phyloP scores from a whole-genome alignment of 2,797 vertebrate species.

The Lophotriccus pileatus region DNA sequence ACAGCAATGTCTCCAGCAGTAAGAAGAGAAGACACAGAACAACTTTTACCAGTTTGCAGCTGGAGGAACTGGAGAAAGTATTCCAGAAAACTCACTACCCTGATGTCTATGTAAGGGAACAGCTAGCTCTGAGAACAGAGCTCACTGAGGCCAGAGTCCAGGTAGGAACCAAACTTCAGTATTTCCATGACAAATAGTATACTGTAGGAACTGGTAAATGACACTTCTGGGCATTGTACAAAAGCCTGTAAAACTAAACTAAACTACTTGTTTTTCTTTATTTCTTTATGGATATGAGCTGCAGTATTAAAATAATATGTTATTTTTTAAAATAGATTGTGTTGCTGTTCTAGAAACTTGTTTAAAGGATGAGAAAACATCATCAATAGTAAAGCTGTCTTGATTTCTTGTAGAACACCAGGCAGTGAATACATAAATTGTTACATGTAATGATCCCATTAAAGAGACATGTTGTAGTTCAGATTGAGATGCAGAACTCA shows the following conservation, averaged over 20 bases:
- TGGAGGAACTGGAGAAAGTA: constrained; percentile 97
- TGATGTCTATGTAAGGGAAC: constrained; percentile 96
- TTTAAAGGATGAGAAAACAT: not conserved
- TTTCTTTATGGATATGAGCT: not conserved
- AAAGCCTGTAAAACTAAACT: not conserved
- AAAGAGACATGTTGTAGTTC: not conserved
- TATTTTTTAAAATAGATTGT: not conserved
- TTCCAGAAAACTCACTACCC: constrained; percentile 99
- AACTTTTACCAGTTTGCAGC: constrained; percentile 95
- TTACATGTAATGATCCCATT: not conserved
- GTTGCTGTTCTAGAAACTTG: not conserved
- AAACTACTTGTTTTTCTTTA: not conserved
- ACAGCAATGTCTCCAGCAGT: constrained; percentile 98
- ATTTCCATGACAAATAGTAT: not conserved
- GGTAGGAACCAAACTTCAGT: constrained; percentile 76
- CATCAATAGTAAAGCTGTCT: not conserved
- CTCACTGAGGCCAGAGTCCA: constrained; percentile 97
- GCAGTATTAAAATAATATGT: not conserved
- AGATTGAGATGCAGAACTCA: not conserved
- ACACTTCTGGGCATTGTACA: not conserved
- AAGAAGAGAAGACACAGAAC: constrained; percentile 96
- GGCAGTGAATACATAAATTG: not conserved
- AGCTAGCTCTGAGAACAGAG: constrained; percentile 96
- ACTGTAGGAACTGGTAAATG: not conserved
- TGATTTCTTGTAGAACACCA: not conserved